A percentile compares a stretch with the other conserved stretches of the same genome.
Conservation (phyloP, 2,797 vertebrate genomes). For the Mormyrops attenuatus region DNA sequence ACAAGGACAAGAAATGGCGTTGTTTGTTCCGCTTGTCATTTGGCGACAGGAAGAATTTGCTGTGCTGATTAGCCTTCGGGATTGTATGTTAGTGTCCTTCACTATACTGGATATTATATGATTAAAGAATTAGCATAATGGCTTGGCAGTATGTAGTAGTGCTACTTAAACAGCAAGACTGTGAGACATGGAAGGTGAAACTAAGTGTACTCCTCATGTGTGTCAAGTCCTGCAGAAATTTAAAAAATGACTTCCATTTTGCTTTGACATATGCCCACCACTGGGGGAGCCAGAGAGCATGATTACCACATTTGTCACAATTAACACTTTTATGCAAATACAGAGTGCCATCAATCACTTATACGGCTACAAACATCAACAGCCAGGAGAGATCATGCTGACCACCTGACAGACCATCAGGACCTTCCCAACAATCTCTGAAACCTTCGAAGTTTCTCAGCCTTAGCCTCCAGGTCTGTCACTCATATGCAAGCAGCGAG, state of each 20-base stretch:
- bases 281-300: neutral
- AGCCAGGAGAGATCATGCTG: neutral
- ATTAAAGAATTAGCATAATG: neutral
- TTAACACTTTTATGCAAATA: constrained; percentile 13
- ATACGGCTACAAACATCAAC: neutral
- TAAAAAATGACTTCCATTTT: neutral
- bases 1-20: neutral
- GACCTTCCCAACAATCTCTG: constrained; percentile 5
- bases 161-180: neutral
- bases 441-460: neutral
- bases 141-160: neutral
- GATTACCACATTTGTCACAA: neutral
- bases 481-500: neutral
- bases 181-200: neutral
- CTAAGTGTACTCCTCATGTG: neutral
- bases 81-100: neutral
- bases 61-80: neutral
- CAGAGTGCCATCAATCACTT: neutral
- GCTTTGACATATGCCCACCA: neutral
- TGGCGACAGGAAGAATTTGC: neutral
- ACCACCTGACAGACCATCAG: neutral
- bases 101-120: neutral
- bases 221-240: neutral
- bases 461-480: neutral
- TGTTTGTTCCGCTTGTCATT: neutral